phyloP scores from a whole-genome alignment of 2,888 invertebrate genomes.

The Thymelicus sylvestris region DNA sequence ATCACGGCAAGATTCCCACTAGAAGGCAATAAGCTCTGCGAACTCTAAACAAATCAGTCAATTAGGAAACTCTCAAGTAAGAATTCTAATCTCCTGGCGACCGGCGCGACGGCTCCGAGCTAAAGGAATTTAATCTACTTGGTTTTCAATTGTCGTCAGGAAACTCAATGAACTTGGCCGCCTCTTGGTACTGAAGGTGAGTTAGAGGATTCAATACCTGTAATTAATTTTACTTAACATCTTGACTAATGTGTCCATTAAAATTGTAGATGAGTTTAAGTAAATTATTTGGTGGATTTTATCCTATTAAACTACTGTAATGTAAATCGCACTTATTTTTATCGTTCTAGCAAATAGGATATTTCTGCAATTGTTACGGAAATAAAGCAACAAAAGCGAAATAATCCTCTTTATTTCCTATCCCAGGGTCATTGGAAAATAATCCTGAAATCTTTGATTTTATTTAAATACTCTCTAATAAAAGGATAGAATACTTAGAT shows the following conservation, averaged over 20 bases:
- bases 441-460: too few relatives aligned
- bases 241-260: too few relatives aligned
- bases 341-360: too few relatives aligned
- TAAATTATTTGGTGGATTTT: not conserved
- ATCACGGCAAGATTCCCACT: not conserved
- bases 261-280: not conserved
- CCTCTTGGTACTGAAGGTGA: not conserved
- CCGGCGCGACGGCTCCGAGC: not conserved
- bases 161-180: not conserved
- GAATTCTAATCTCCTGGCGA: slow-evolving; percentile 1
- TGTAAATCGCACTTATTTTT: too few relatives aligned
- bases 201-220: not conserved
- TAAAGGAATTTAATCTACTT: slow-evolving; percentile 24
- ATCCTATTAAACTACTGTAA: too few relatives aligned
- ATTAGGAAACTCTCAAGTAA: slow-evolving; percentile 7
- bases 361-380: too few relatives aligned
- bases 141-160: slow-evolving; percentile 20
- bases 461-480: too few relatives aligned
- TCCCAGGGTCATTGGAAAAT: too few relatives aligned
- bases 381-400: too few relatives aligned
- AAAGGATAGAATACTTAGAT: too few relatives aligned
- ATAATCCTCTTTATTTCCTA: too few relatives aligned
- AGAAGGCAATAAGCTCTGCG: not conserved
- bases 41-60: slow-evolving; percentile 7
- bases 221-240: too few relatives aligned